Evolutionary conservation across 2,113 vertebrate species (phyloP), one percentile per base, ranked within the genome.

Genomic region (Cariama cristata): DNA sequence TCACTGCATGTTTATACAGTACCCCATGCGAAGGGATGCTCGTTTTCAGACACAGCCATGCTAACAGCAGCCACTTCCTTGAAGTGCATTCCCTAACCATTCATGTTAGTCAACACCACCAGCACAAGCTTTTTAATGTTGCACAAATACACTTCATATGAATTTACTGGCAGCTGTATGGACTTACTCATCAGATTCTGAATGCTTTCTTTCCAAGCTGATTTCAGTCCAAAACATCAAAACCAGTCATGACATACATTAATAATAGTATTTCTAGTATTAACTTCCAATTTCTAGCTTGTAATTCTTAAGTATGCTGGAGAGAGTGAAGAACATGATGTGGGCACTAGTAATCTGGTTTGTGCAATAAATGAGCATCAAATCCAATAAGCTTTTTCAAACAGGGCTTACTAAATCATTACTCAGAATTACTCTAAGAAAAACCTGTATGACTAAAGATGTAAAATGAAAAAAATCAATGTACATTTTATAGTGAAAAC

Each of bases 351-450:
- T 85, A 93, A 91, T 79, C 84, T 73, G 38, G 45, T 88, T 93
- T 83, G 45, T 66, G 63, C 40, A 79, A 50, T 33, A 89, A 96
- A 76, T 23, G 30, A 95, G 62, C 86, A 93, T 79, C 89, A 93
- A 91, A 91, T 89, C 82, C 77, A 85, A 79, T 62, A n/a, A 97
- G 44, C 42, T 81, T 79, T 88, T 58, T 62, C 82, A 66, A 88
- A 93, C 23, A 90, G 28, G 16, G 30, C 38, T 76, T 86, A 74
- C 14, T 68, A 82, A 81, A 35, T 64, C 91, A 52, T 62, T 71
- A 82, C 47, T 63, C 28, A 77, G 45, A 89, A 85, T 69, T 83
- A 91, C 23, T 68, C 32, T 27, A 80, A 71, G n/a, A 86, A 93
- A 53, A 64, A 86, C 26, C 16, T 26, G 30, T 67, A 81, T 28